phyloP scores from a whole-genome alignment of 2,113 vertebrate genomes.

The Buteo buteo region DNA sequence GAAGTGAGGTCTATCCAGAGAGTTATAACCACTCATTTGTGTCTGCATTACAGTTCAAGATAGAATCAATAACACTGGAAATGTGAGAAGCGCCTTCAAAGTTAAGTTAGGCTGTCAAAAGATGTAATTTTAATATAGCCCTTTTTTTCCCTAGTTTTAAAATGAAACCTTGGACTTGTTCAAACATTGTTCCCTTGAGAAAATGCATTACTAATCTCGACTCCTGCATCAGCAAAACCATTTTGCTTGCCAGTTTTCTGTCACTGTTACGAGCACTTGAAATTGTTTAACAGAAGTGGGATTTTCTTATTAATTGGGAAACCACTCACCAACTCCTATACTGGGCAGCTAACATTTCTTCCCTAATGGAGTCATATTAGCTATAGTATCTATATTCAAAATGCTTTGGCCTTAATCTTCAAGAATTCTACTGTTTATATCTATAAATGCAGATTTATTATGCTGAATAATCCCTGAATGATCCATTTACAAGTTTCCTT shows the following conservation, averaged over 20 bases:
- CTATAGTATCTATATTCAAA: neutral
- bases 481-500: neutral
- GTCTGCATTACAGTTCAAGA: neutral
- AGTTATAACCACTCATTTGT: constrained; percentile 22
- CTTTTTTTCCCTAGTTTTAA: neutral
- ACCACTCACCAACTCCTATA: neutral
- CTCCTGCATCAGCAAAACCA: neutral
- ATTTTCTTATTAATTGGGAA: constrained; percentile 30
- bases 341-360: neutral
- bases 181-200: neutral
- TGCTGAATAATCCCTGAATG: neutral
- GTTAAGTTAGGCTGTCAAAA: constrained; percentile 9
- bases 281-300: constrained; percentile 8
- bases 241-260: neutral
- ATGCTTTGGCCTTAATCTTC: neutral
- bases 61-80: constrained; percentile 12
- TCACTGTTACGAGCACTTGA: neutral
- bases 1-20: neutral
- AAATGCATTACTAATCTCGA: neutral
- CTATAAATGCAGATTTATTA: neutral
- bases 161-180: constrained; percentile 1
- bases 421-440: neutral
- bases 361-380: neutral
- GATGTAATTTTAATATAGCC: neutral
- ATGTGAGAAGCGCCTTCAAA: constrained; percentile 17